phyloP scores from a whole-genome alignment of 2,797 vertebrate species.

The Euthynnus affinis region DNA sequence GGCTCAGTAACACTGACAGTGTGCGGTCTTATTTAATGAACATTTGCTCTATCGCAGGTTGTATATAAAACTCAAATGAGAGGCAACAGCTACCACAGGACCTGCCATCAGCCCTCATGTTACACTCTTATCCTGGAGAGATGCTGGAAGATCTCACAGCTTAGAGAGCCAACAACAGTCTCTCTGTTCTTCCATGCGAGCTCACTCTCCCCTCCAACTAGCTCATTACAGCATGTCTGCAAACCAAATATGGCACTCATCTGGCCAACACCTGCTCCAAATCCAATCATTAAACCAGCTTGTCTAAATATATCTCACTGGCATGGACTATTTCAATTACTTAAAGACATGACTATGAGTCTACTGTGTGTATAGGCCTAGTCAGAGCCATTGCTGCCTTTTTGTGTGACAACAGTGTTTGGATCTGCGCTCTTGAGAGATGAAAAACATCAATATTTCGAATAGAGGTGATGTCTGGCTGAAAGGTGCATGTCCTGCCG shows the following conservation, averaged over 20 bases:
- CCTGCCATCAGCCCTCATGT: slow-evolving; percentile 61
- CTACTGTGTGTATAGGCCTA: slow-evolving; percentile 39
- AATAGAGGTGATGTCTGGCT: not conserved
- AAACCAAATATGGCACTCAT: slow-evolving; percentile 81
- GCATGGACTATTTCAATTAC: slow-evolving; percentile 69
- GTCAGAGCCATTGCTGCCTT: slow-evolving; percentile 32
- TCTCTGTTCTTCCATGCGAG: slow-evolving; percentile 73
- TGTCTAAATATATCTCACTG: slow-evolving; percentile 78
- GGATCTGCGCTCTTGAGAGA: not conserved
- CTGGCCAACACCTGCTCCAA: slow-evolving; percentile 81
- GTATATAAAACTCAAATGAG: slow-evolving; percentile 67
- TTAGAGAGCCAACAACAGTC: slow-evolving; percentile 76
- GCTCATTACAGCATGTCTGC: slow-evolving; percentile 79
- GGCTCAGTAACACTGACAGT: slow-evolving; percentile 63
- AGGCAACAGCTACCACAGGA: slow-evolving; percentile 58
- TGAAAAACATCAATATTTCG: slow-evolving; percentile 25
- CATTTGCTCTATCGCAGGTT: slow-evolving; percentile 70
- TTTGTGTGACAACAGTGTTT: slow-evolving; percentile 29
- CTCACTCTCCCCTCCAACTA: slow-evolving; percentile 56
- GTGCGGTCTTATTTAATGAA: slow-evolving; percentile 75
- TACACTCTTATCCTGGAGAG: slow-evolving; percentile 65
- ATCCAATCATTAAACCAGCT: slow-evolving; percentile 81
- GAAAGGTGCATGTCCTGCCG: slow-evolving; percentile 3
- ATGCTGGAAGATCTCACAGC: slow-evolving; percentile 78
- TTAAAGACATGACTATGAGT: slow-evolving; percentile 55